These are phyloP conservation scores for Orcinus orca DNA, from an alignment of 2,113 vertebrate genomes.

Conservation along the genomic window DNA sequence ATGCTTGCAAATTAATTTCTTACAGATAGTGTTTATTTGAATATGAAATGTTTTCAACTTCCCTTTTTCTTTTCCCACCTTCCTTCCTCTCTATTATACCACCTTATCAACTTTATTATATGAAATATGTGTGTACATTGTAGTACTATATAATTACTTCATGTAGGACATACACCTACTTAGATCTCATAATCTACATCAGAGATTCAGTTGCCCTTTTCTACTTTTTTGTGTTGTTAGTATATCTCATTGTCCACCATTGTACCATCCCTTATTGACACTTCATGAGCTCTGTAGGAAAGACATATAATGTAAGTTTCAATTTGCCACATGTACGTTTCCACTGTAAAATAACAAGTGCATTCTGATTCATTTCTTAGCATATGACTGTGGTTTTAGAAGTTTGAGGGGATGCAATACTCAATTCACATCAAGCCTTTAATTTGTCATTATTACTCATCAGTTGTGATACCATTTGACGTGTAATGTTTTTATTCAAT, in stretches of 20 bases:
- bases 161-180: not conserved
- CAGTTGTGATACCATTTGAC: not conserved
- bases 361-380: not conserved
- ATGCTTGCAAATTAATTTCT: not conserved
- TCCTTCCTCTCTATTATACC: not conserved
- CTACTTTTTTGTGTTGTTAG: not conserved
- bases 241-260: not conserved
- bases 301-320: not conserved
- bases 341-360: not conserved
- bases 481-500: not conserved
- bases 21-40: not conserved
- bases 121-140: not conserved
- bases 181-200: not conserved
- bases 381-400: not conserved
- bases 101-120: not conserved
- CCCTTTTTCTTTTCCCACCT: not conserved
- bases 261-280: not conserved
- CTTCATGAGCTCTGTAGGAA: not conserved
- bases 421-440: accelerated
- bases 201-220: not conserved
- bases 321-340: not conserved
- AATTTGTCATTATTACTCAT: not conserved
- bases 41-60: not conserved
- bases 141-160: not conserved
- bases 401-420: accelerated